Evolutionary conservation across 2,113 vertebrate genomes (phyloP).

Genomic region (Salminus brasiliensis): DNA sequence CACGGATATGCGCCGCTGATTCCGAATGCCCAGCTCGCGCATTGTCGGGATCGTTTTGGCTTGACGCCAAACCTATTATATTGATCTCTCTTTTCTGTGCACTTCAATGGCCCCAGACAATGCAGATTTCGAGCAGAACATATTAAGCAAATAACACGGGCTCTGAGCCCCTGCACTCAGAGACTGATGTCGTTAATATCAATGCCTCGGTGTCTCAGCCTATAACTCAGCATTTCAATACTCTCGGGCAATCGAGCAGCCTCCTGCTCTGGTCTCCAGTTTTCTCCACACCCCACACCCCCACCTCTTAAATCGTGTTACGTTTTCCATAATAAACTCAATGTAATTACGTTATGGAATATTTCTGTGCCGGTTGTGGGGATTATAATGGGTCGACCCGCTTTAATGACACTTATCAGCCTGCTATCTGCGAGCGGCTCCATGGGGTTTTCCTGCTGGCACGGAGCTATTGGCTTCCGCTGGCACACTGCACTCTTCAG

Average conservation of each 20-base stretch:
- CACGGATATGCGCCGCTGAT: constrained; percentile 76
- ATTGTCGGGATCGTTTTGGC: constrained; percentile 80
- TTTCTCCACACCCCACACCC: constrained; percentile 20
- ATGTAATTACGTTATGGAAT: constrained; percentile 65
- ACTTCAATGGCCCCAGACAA: constrained; percentile 79
- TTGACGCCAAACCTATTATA: constrained; percentile 81
- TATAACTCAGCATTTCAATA: constrained; percentile 40
- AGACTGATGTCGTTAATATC: constrained; percentile 64
- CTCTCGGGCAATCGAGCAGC: constrained; percentile 37
- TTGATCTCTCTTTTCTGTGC: constrained; percentile 81
- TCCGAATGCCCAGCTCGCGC: constrained; percentile 78
- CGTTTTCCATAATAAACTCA: constrained; percentile 32
- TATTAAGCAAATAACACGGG: constrained; percentile 79
- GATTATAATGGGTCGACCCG: constrained; percentile 55
- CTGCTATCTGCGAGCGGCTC: constrained; percentile 67
- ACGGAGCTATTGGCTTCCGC: constrained; percentile 64
- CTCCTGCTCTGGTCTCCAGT: constrained; percentile 16
- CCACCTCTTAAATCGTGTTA: constrained; percentile 35
- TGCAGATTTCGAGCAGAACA: constrained; percentile 78
- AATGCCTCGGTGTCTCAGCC: constrained; percentile 50
- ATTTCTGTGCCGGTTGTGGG: constrained; percentile 62
- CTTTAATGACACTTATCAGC: constrained; percentile 71
- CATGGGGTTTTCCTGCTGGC: constrained; percentile 73
- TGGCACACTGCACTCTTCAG: constrained; percentile 72
- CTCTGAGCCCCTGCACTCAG: constrained; percentile 58